Base-by-base conservation (phyloP, 2,888 invertebrate species). In the Orthosia gracilis region DNA sequence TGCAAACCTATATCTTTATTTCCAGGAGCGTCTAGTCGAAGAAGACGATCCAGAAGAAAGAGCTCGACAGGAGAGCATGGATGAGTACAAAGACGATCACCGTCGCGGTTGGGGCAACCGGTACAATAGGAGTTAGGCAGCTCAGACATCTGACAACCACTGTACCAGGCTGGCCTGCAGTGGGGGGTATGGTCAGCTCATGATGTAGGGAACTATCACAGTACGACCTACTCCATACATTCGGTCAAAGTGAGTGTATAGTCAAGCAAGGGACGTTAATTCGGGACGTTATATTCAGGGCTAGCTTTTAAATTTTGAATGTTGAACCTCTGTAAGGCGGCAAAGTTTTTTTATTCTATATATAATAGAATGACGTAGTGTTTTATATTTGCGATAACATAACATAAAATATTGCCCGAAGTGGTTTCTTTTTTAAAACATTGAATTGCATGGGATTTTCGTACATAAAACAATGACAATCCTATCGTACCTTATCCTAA, bases 81-180 rank as follows among this genome's bases (percentile, higher is more conserved):
- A 99, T 94, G 99, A 99, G 83, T 99, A 98, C 91, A 99, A 98
- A 91, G 99, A 99, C 94, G 98, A 97, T 18, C 98, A 98, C 89
- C 97, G 98, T 75, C 97, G 98, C 75, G 99, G 99, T 17, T 98
- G 98, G 97, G 99, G 99, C 62, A 99, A 99, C 94, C 96, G 99
- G 66, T 94, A 98, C 90, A 98, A 98, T 92, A 96, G 98, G 88
- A 98, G 98, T 94, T 98, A 97, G 68, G 31, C 55, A 18, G 31
- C 66, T 23, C n/a, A 2, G 12, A 0, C 0, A n/a, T 12, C 1
- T 11, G 11, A 1, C 5, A 17, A 17, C 70, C 54, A 31, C 26
- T 58, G 62, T 67, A 3, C 67, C 67, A 64, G 13, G 78, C 78
- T 67, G 78, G 66, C 66, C n/a, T 18, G 49, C 15, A 52, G 52